Conservation (phyloP, 2,113 vertebrate species). For the Condylura cristata region DNA sequence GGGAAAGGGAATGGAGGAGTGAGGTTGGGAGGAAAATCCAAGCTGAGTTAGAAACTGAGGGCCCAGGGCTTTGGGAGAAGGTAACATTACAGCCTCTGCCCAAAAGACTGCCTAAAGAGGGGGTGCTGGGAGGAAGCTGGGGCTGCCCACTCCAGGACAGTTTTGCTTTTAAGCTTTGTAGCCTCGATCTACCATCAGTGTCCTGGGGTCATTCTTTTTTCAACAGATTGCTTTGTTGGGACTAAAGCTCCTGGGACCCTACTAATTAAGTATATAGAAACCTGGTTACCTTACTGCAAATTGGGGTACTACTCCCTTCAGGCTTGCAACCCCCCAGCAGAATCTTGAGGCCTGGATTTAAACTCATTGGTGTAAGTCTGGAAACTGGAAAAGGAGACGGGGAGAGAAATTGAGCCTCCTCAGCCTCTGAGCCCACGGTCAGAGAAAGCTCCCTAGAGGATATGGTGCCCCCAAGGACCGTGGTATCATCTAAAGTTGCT, state of each 20-base stretch:
- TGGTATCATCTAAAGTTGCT: background rate
- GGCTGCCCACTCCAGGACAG: background rate
- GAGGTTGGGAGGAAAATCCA: background rate
- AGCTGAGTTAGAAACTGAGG: background rate
- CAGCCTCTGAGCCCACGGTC: background rate
- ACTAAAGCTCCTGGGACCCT: background rate
- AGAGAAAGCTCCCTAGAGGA: background rate
- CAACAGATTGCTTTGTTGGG: background rate
- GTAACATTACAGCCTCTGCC: background rate
- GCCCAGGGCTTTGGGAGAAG: background rate
- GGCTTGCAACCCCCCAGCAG: background rate
- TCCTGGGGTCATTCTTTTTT: background rate
- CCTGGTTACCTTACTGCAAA: background rate
- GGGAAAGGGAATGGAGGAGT: background rate
- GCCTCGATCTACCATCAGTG: background rate
- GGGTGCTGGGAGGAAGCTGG: background rate
- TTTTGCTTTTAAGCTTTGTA: background rate
- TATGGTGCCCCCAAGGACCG: background rate
- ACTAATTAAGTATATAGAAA: background rate
- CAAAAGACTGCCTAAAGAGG: background rate
- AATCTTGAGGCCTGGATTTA: background rate
- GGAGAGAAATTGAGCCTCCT: background rate
- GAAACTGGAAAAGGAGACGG: background rate
- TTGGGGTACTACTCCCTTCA: background rate
- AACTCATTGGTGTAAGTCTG: background rate